These are phyloP conservation scores for Malacoraja senta DNA, from an alignment of 2,797 vertebrate species.

Conservation along the genomic window DNA sequence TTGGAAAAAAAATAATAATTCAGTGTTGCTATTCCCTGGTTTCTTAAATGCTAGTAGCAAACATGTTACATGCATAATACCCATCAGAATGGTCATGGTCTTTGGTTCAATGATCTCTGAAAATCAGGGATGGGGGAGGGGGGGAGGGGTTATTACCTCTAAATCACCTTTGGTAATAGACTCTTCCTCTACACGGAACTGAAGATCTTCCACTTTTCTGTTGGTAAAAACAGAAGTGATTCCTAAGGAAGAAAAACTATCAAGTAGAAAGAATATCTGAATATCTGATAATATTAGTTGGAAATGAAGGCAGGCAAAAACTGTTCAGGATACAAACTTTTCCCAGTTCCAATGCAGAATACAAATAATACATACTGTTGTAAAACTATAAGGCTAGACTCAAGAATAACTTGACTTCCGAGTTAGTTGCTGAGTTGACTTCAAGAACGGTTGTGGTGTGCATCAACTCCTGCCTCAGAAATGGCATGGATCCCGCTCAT, in stretches of 20 bases:
- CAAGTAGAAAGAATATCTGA: background rate
- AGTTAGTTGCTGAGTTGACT: too few species aligned
- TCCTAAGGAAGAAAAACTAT: background rate
- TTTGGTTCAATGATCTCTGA: background rate
- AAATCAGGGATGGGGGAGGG: background rate
- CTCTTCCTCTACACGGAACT: constrained; percentile 96
- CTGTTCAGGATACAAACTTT: background rate
- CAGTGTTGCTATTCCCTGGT: background rate
- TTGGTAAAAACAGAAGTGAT: constrained; percentile 47
- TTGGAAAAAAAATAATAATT: background rate
- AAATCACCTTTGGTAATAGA: constrained; percentile 98
- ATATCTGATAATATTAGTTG: background rate
- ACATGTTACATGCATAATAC: background rate
- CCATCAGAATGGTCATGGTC: constrained; percentile 30
- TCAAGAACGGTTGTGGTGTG: too few species aligned
- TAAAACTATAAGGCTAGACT: background rate
- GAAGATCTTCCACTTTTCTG: constrained; percentile 97
- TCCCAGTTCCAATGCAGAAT: background rate
- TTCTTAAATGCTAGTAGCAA: background rate
- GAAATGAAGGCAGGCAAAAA: background rate
- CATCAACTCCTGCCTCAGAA: too few species aligned
- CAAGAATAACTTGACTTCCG: background rate
- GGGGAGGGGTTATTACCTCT: constrained; percentile 72
- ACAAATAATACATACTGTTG: background rate
- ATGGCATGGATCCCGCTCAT: too few species aligned